phyloP scores from a whole-genome alignment of 2,797 vertebrate species.

The Caiman crocodilus region DNA sequence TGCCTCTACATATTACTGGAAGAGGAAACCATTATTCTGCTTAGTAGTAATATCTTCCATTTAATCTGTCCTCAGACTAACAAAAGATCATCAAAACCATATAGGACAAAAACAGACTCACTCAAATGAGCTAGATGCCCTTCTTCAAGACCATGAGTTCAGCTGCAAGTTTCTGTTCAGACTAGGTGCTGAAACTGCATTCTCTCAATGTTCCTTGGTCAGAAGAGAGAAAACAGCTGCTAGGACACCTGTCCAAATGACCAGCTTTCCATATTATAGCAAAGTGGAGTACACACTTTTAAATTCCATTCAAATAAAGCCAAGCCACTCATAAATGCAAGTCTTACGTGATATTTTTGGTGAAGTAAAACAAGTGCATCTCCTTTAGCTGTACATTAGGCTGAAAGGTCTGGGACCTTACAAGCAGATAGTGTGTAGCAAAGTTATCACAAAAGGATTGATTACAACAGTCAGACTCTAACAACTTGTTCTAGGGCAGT shows the following conservation, averaged over 20 bases:
- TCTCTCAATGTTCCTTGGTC: neutral
- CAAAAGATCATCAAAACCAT: neutral
- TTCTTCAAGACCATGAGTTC: constrained; percentile 10
- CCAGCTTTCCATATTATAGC: neutral
- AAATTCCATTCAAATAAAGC: constrained; percentile 30
- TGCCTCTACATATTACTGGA: neutral
- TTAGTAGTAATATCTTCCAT: neutral
- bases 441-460: neutral
- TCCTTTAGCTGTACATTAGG: neutral
- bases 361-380: neutral
- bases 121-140: neutral
- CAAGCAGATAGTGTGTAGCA: neutral
- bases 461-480: neutral
- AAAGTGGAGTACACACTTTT: constrained; percentile 15
- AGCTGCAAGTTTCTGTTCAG: constrained; percentile 4
- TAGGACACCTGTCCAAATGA: constrained; percentile 37
- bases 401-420: neutral
- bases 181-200: neutral
- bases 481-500: neutral
- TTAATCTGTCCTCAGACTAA: constrained; percentile 1
- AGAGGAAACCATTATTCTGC: neutral
- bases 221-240: constrained; percentile 34
- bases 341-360: neutral
- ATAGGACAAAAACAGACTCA: constrained; percentile 4
- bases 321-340: neutral